These are phyloP conservation scores for Syngnathus rostellatus DNA, from an alignment of 2,797 vertebrate species.

Conservation along the genomic window DNA sequence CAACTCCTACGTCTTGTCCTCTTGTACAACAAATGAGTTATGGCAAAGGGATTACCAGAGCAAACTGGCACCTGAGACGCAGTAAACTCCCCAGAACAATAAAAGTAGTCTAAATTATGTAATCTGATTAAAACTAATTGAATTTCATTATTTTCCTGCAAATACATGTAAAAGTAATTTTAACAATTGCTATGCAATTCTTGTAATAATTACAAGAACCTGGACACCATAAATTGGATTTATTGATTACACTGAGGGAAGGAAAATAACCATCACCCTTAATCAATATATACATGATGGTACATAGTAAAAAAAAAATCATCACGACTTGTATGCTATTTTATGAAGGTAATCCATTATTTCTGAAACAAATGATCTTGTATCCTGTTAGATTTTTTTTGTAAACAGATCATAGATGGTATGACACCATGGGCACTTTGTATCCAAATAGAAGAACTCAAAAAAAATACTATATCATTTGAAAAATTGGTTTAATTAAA, in stretches of 20 bases:
- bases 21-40: background rate
- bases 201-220: background rate
- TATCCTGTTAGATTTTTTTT: background rate
- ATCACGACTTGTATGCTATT: background rate
- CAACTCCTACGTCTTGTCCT: background rate
- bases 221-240: constrained; percentile 29
- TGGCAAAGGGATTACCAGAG: background rate
- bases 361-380: background rate
- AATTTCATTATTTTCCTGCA: background rate
- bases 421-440: background rate
- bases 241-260: constrained; percentile 47
- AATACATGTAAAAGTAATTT: background rate
- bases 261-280: constrained; percentile 16
- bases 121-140: background rate
- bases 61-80: background rate
- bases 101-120: background rate
- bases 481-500: constrained; percentile 47
- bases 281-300: constrained; percentile 46
- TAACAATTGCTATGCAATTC: background rate
- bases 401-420: too few species aligned
- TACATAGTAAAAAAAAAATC: constrained; percentile 45
- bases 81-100: background rate
- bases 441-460: background rate
- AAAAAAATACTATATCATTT: background rate
- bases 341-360: background rate